Evolutionary conservation across 1,140 invertebrate species (phyloP).

Genomic region (Caenorhabditis inopinata): DNA sequence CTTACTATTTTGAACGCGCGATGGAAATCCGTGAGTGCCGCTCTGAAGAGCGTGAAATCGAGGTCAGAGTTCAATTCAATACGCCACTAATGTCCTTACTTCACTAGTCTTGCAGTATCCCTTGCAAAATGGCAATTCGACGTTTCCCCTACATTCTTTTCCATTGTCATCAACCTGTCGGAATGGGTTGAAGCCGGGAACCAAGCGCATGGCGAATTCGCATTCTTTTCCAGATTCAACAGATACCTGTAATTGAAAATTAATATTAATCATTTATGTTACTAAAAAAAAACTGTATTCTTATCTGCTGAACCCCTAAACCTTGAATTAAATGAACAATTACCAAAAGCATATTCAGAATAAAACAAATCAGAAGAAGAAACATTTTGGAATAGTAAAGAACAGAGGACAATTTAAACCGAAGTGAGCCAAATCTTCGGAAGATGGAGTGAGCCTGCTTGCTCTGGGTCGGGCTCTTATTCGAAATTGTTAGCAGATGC

Average conservation of each 20-base stretch:
- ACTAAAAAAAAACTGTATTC: too few relatives aligned
- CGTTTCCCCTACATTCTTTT: conserved; percentile 14
- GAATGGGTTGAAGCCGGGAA: not conserved
- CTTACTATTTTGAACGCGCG: not conserved
- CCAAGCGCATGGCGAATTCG: conserved; percentile 2
- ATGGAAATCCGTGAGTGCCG: not conserved
- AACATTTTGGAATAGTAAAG: not conserved
- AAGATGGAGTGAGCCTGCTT: too few relatives aligned
- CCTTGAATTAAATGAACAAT: not conserved
- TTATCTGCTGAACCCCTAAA: too few relatives aligned
- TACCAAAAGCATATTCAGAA: not conserved
- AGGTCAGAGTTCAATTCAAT: not conserved
- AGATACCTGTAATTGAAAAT: not conserved
- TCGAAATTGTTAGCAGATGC: not conserved
- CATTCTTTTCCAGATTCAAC: conserved; percentile 12
- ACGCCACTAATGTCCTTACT: not conserved
- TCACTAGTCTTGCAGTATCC: conserved; percentile 27
- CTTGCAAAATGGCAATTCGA: conserved; percentile 19
- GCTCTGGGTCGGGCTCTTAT: not conserved
- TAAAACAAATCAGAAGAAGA: too few relatives aligned
- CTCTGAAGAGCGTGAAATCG: not conserved
- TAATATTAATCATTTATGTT: too few relatives aligned
- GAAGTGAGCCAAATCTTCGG: too few relatives aligned
- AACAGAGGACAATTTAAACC: not conserved
- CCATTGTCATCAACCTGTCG: not conserved